Base-by-base conservation (phyloP, 2,797 vertebrate species). In the Petrocephalus sullivani region DNA sequence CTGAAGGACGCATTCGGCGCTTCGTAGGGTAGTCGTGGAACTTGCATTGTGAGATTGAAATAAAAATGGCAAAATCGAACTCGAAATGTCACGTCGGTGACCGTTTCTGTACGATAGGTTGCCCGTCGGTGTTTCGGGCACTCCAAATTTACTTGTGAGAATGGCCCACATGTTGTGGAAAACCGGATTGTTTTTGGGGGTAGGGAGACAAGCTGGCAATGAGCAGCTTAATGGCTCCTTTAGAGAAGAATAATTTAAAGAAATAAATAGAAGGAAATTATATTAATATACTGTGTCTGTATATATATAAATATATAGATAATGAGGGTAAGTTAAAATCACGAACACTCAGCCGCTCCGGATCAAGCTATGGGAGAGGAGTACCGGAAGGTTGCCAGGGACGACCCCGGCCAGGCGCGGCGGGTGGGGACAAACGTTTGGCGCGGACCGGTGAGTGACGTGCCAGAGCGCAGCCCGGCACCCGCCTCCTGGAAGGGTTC, bases 401-500 rank as follows among this genome's bases (percentile, higher is more conserved):
- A 93, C 61, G 82, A 91, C 88, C 88, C 88, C 88, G 56, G 57
- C 92, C 91, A 93, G 92, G 91, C 92, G 89, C 90, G 90, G 93
- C 88, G 89, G 92, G 90, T 51, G 92, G 91, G 91, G 92, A 94
- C 94, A 94, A 94, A 92, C 89, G 87, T 89, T 94, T 95, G 95
- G 94, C 94, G 93, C 82, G 21, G 86, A 1, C 61, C 57, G 88
- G 86, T 87, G 41, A 64, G 41, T 16, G 7, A 90, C 89, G 89
- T 92, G 93, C 95, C 95, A 95, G 92, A 92, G 93, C 91, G 90
- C 90, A 90, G 91, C 91, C 89, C 95, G 93, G 93, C 51, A 84
- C 23, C 49, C 84, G 86, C 86, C 60, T 82, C 87, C 91, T 90
- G 87, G 8, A 61, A 91, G 92, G 93, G 95, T 95, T 95, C 86